phyloP scores from a whole-genome alignment of 2,113 vertebrate species.

The Piprites chloris region DNA sequence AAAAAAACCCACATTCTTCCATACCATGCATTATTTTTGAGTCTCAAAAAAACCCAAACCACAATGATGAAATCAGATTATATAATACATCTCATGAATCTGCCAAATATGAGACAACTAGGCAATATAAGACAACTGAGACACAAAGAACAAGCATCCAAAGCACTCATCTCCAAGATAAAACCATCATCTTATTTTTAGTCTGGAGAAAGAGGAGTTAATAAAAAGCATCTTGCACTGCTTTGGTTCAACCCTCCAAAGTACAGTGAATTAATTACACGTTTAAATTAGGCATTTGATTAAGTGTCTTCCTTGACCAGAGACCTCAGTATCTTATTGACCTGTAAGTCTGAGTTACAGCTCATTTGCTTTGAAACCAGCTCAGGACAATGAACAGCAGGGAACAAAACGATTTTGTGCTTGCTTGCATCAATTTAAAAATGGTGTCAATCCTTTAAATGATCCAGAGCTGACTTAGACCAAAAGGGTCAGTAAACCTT shows the following conservation, averaged over 20 bases:
- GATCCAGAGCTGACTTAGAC: neutral
- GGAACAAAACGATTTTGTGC: neutral
- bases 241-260: neutral
- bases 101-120: neutral
- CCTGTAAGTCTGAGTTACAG: neutral
- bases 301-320: neutral
- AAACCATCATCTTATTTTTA: neutral
- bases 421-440: neutral
- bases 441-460: neutral
- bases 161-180: neutral
- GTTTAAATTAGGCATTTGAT: neutral
- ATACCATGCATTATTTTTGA: neutral
- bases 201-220: neutral
- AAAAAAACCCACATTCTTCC: neutral
- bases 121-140: neutral
- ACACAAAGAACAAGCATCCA: neutral
- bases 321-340: neutral
- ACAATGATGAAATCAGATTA: neutral
- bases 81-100: neutral
- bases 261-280: neutral
- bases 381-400: neutral
- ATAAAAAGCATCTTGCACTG: neutral
- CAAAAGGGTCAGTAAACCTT: neutral
- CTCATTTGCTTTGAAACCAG: neutral
- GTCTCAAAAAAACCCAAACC: neutral